Percentiles rank a stretch among this genome's conserved stretches.
Evolutionary conservation across 2,797 vertebrate genomes (phyloP).

Genomic region (Anisognathus igniventris): DNA sequence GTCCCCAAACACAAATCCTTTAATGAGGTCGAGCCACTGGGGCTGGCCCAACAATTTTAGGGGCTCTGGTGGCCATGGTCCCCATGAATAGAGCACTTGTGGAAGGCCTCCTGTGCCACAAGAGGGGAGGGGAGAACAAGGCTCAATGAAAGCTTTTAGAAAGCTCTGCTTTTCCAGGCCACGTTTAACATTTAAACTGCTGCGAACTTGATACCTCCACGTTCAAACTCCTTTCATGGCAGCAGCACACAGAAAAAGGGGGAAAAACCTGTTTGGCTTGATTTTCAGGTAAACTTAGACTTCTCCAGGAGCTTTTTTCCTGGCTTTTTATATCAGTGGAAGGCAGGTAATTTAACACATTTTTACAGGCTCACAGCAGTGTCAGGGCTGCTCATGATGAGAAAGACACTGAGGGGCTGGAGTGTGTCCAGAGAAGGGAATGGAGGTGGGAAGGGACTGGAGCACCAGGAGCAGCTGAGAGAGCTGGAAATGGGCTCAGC

Average conservation of each 20-base stretch:
- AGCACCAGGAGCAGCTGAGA: accelerated
- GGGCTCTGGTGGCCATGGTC: neutral
- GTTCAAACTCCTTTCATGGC: neutral
- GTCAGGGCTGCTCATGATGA: neutral
- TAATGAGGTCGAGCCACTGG: neutral
- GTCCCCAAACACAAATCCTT: neutral
- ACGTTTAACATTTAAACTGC: neutral
- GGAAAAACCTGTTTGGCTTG: conserved; percentile 16
- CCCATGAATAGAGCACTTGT: conserved; percentile 11
- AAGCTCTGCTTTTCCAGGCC: conserved; percentile 4
- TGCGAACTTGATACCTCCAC: neutral
- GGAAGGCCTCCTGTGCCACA: neutral
- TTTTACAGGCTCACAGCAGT: neutral
- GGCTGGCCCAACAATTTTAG: neutral
- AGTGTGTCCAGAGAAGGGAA: accelerated
- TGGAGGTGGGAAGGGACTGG: accelerated
- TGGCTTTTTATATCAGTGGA: neutral
- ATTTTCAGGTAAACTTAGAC: conserved; percentile 4
- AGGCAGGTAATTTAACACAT: neutral
- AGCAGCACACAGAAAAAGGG: neutral
- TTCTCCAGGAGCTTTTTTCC: neutral
- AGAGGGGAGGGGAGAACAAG: neutral
- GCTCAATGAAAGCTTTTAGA: conserved; percentile 34
- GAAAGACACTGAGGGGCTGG: neutral
- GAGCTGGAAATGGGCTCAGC: neutral